Conservation (phyloP, 2,113 vertebrate genomes). For the Dicerorhinus sumatrensis region DNA sequence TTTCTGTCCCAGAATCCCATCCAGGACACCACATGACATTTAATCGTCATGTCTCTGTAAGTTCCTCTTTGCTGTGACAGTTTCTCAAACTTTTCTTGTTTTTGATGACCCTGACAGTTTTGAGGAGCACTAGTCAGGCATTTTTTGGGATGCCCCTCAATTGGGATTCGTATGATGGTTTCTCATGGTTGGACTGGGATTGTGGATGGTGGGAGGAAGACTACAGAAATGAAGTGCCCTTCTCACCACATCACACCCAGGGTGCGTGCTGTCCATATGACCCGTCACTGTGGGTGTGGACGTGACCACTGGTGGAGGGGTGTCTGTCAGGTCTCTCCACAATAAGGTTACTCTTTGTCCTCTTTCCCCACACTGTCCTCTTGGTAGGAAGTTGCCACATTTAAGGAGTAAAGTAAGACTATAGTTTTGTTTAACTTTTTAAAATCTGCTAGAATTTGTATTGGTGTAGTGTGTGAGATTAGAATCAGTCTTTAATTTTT, state of each 20-base stretch:
- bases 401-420: background rate
- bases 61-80: too few relatives aligned
- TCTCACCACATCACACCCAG: background rate
- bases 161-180: background rate
- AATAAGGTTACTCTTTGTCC: background rate
- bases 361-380: background rate
- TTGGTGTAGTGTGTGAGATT: background rate
- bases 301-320: fast-evolving
- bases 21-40: background rate
- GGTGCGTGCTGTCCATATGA: background rate
- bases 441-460: background rate
- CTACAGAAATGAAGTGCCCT: background rate
- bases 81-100: too few relatives aligned
- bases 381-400: background rate
- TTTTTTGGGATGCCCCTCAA: too few relatives aligned
- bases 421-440: background rate
- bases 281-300: background rate
- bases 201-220: background rate
- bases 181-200: background rate
- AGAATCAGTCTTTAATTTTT: background rate
- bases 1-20: background rate
- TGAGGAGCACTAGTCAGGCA: too few relatives aligned
- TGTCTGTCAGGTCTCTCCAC: background rate
- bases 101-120: too few relatives aligned
- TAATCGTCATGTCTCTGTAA: background rate